phyloP scores from a whole-genome alignment of 2,888 invertebrate species.

The Lottia scabra region DNA sequence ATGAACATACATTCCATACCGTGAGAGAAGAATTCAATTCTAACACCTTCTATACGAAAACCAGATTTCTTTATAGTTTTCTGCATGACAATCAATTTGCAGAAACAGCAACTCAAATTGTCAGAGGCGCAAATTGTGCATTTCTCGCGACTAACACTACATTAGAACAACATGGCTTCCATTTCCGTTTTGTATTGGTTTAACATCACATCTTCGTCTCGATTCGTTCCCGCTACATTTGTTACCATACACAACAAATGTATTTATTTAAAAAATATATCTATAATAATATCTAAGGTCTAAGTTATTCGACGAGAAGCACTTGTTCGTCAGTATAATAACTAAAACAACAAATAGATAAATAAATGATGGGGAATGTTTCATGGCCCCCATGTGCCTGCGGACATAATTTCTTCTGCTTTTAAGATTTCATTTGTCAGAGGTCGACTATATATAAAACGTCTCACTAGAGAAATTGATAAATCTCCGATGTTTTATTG shows the following conservation, averaged over 20 bases:
- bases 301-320: conserved; percentile 14
- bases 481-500: neutral
- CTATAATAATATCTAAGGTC: conserved; percentile 10
- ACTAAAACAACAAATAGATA: conserved; percentile 18
- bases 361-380: neutral
- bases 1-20: neutral
- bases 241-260: conserved; percentile 18
- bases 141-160: too few species aligned
- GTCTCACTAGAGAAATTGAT: neutral
- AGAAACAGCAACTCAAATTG: neutral
- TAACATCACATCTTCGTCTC: too few species aligned
- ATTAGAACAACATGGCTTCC: too few species aligned
- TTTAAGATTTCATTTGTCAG: neutral
- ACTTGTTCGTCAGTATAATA: conserved; percentile 16
- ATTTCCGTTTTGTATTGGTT: too few species aligned
- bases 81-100: neutral
- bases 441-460: conserved; percentile 1
- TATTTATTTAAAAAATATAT: conserved; percentile 21
- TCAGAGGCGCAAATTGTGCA: too few species aligned
- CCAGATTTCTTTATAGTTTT: neutral
- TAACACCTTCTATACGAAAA: neutral
- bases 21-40: neutral
- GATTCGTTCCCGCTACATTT: neutral
- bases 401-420: conserved; percentile 6
- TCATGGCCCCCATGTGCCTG: neutral